Evolutionary conservation across 2,888 invertebrate species (phyloP), one percentile per base, ranked within the genome.

Genomic region (Drosophila atripex): DNA sequence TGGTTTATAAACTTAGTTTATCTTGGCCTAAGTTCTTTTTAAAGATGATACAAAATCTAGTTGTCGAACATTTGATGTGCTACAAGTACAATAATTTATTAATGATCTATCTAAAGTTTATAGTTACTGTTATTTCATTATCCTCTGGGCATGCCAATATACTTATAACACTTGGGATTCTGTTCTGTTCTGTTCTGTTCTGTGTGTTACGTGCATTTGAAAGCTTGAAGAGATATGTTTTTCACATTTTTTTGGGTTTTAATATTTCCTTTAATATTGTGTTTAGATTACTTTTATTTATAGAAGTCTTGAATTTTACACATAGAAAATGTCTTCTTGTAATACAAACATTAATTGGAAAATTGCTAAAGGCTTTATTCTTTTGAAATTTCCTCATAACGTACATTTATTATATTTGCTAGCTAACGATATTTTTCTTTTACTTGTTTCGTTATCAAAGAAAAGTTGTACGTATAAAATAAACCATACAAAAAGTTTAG

Each of bases 211-310:
- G 75, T 80, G 80, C 71, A 72, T 45, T 57, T 21, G 68, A 78
- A 76, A 74, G 85, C 70, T 63, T 66, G 45, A 76, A 77, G 45
- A 80, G 85, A 80, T 84, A 80, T 80, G 84, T 83, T 60, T 35
- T 71, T 55, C 49, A 56, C 41, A 51, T 45, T 51, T 39, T 43
- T 43, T n/a, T n/a, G n/a, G n/a, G n/a, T n/a, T n/a, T n/a, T n/a
- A n/a, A n/a, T n/a, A n/a, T n/a, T n/a, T n/a, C n/a, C n/a, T n/a
- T 53, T 59, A 12, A 18, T 41, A 4, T 46, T 55, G 21, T 18
- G 28, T 50, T 47, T 28, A 43, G 35, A 38, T 66, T 39, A 54
- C 28, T 51, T 50, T 71, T 71, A 70, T 56, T 47, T 54, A 30
- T 41, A 71, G 64, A 70, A 70, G 70, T 70, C 70, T 70, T 70